Conservation (phyloP, 2,113 vertebrate genomes). For the Pomatostomus ruficeps region DNA sequence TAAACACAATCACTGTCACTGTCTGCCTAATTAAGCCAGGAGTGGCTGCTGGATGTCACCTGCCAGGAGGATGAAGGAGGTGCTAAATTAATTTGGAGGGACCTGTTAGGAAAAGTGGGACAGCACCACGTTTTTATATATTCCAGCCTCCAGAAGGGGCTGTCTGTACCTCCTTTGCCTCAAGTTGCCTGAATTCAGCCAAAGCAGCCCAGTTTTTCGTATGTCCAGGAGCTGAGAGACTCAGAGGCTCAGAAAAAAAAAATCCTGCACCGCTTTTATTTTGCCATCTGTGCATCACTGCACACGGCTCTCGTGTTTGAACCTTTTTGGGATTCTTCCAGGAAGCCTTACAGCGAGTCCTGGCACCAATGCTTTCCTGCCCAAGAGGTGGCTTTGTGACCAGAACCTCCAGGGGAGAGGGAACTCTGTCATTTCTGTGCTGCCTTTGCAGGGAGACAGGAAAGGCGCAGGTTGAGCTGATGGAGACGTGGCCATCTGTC, state of each 20-base stretch:
- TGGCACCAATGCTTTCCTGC: not conserved
- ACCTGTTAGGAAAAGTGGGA: not conserved
- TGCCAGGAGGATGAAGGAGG: not conserved
- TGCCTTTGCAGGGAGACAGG: not conserved
- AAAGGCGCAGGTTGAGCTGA: not conserved
- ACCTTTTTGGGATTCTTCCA: not conserved
- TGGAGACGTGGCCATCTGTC: conserved; percentile 32
- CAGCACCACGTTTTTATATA: not conserved
- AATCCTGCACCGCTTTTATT: not conserved
- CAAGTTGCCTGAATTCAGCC: not conserved
- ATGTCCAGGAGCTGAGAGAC: not conserved
- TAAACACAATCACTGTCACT: not conserved
- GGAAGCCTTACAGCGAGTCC: not conserved
- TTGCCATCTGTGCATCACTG: not conserved
- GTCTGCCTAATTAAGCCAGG: not conserved
- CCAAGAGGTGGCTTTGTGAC: not conserved
- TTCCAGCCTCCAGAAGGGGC: not conserved
- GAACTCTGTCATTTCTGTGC: not conserved
- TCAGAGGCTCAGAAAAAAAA: not conserved
- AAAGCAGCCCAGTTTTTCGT: not conserved
- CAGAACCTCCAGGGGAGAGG: not conserved
- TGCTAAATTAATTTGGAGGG: not conserved
- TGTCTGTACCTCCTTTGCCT: not conserved
- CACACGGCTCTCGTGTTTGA: not conserved
- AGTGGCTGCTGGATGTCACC: not conserved